Evolutionary conservation across 1,140 invertebrate species (phyloP), one percentile per base, ranked within the genome.

Genomic region (Pseudomyrmex flavicornis): DNA sequence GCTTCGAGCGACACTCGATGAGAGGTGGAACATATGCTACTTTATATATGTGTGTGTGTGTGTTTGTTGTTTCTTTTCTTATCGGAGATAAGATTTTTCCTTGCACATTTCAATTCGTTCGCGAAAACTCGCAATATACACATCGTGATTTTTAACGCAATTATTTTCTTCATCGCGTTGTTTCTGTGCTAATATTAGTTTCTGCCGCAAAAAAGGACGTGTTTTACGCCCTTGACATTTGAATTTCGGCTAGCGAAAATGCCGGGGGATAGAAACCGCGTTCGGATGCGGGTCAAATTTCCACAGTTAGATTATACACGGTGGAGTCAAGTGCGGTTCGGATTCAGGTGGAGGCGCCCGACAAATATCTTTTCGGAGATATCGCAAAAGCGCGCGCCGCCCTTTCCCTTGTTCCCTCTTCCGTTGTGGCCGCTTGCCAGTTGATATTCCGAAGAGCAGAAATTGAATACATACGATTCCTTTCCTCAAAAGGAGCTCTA

Each of bases 381-480:
- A 15, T 35, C 46, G 80, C 84, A 83, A 85, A 85, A 83, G 79
- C 50, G 22, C 35, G 35, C 35, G 35, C 35, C 35, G 35, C 35
- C 0, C 35, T 35, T 46, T 44, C 15, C 56, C 17, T 66, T 35
- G 35, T 35, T 35, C 52, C 3, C 26, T 26, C 2, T 75, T 68
- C 61, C 59, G 48, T 48, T 46, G 63, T 82, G 77, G 87, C 75
- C 62, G 72, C 17, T 61, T 89, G 83, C 86, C 86, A 89, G 89
- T 70, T 88, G 83, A 86, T 35, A 35, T 88, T 86, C 58, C 20
- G 52, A 22, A 73, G 72, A 79, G 82, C 75, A 86, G 85, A 87
- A 87, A 87, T 87, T 87, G 66, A 85, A 87, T 86, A 86, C 85
- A 82, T 66, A 77, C 59, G 69, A 52, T 26, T 61, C 48, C 26